phyloP scores from a whole-genome alignment of 1,140 invertebrate species.

The Hirudo medicinalis region DNA sequence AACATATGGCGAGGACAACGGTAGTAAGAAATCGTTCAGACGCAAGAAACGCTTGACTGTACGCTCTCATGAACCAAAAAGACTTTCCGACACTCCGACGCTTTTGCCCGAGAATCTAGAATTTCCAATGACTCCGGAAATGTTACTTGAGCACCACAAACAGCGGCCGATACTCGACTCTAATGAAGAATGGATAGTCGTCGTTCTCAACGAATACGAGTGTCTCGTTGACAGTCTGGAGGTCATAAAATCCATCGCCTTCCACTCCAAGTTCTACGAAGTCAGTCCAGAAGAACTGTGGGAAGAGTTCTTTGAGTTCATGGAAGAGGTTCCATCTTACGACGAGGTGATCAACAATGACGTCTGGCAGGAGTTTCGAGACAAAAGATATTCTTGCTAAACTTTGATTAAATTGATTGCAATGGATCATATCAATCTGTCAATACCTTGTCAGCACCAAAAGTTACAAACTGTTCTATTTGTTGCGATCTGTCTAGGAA shows the following conservation, averaged over 20 bases:
- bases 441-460: too few relatives aligned
- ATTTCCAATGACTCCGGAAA: slow-evolving; percentile 21
- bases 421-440: too few relatives aligned
- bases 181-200: slow-evolving; percentile 23
- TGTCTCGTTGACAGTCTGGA: slow-evolving; percentile 22
- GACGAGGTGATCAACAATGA: slow-evolving; percentile 24
- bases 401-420: too few relatives aligned
- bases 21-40: too few relatives aligned
- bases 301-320: slow-evolving; percentile 26
- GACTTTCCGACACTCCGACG: background rate
- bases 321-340: slow-evolving; percentile 22
- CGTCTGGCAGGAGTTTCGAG: slow-evolving; percentile 24
- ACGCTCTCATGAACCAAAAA: background rate
- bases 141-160: slow-evolving; percentile 23
- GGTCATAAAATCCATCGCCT: slow-evolving; percentile 22
- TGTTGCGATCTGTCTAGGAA: too few relatives aligned
- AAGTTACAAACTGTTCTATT: too few relatives aligned
- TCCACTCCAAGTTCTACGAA: slow-evolving; percentile 25
- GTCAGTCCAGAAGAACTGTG: slow-evolving; percentile 21
- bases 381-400: slow-evolving; percentile 22
- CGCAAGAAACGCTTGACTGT: too few relatives aligned
- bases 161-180: slow-evolving; percentile 18
- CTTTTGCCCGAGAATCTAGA: slow-evolving; percentile 14
- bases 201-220: slow-evolving; percentile 24
- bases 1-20: too few relatives aligned